Conservation (phyloP, 2,113 vertebrate species). For the Crypturellus undulatus region DNA sequence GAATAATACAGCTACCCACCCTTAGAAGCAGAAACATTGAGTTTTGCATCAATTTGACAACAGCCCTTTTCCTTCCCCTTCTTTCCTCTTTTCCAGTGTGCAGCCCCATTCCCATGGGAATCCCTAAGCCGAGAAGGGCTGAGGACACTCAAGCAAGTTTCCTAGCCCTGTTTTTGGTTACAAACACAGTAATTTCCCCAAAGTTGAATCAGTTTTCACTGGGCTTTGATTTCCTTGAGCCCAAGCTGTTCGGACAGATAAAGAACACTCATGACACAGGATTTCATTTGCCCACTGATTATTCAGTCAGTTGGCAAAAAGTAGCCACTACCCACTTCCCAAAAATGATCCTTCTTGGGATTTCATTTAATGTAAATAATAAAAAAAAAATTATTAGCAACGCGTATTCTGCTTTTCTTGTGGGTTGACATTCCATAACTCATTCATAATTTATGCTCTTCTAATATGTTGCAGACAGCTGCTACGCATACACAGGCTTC, state of each 20-base stretch:
- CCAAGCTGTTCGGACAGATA: neutral
- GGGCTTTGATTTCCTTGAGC: neutral
- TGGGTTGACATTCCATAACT: neutral
- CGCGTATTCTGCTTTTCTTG: neutral
- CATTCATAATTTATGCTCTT: constrained; percentile 37
- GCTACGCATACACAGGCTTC: neutral
- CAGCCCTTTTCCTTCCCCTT: neutral
- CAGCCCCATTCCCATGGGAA: accelerated
- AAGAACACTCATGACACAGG: neutral
- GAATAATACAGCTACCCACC: neutral
- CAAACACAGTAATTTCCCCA: neutral
- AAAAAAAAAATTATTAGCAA: neutral
- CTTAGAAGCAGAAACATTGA: neutral
- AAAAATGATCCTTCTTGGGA: neutral
- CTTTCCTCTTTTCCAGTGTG: neutral
- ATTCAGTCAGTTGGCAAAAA: neutral
- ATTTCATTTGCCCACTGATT: neutral
- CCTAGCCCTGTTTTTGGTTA: neutral
- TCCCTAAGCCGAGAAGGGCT: accelerated
- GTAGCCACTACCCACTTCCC: neutral
- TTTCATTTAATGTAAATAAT: constrained; percentile 14
- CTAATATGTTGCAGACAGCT: neutral
- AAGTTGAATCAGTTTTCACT: neutral
- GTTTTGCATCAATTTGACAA: neutral
- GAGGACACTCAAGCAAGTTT: neutral